A percentile compares a stretch with the other conserved stretches of the same genome.
Conservation (phyloP, 2,113 vertebrate species). For the Spea multiplicata region DNA sequence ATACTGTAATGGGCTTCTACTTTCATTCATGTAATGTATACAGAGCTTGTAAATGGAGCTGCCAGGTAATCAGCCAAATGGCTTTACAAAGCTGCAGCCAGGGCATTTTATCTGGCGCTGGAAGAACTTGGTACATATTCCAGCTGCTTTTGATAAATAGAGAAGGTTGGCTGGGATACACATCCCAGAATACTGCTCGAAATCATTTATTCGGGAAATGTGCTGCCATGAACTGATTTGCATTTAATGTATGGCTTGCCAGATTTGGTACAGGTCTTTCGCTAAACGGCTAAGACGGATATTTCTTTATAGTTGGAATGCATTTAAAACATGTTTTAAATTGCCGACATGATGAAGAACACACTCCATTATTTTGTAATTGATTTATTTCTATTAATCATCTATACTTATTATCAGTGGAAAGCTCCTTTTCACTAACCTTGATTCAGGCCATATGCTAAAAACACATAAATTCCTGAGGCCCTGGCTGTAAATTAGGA, state of each 20-base stretch:
- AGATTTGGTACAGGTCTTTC: background rate
- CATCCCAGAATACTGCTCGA: background rate
- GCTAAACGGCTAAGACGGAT: background rate
- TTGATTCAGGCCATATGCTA: background rate
- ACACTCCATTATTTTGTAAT: too few relatives aligned
- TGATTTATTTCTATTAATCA: too few relatives aligned
- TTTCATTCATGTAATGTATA: background rate
- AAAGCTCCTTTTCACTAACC: background rate
- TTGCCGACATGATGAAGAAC: background rate
- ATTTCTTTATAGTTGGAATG: background rate
- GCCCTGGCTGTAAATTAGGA: background rate
- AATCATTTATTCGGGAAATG: background rate
- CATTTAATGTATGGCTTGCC: background rate
- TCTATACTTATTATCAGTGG: too few relatives aligned
- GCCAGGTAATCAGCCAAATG: conserved; percentile 8
- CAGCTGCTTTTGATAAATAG: background rate
- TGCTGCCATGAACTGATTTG: background rate
- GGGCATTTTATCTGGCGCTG: background rate
- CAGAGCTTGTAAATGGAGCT: background rate
- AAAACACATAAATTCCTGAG: background rate
- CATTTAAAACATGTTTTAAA: too few relatives aligned
- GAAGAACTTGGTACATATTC: background rate
- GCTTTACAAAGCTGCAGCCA: background rate
- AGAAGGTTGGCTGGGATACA: background rate
- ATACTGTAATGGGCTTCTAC: background rate